Evolutionary conservation across 2,113 vertebrate genomes (phyloP), one percentile per base, ranked within the genome.

Genomic region (Ranitomeya variabilis): DNA sequence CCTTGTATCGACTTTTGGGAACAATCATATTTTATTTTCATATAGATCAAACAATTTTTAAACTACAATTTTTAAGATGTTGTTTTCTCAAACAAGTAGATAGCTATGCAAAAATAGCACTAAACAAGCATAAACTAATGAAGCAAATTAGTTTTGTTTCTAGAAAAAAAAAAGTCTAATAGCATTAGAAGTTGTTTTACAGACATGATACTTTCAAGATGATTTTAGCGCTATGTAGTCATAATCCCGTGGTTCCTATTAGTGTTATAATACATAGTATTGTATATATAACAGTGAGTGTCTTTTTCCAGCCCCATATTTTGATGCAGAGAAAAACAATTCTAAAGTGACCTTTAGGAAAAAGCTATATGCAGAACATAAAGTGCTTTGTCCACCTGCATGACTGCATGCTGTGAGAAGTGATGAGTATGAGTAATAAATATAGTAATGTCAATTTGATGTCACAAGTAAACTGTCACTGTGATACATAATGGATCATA

Each of bases 391-490:
- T 92, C 66, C 21, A 2, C 67, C 54, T 87, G 59, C 86, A 21
- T 86, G 89, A 89, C 69, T 85, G 85, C 31, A 76, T 73, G 57
- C 13, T 55, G 81, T 76, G 91, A 62, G 89, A 90, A 92, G 90
- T 21, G 78, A 87, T 21, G 67, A 87, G 86, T 86, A 87, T 21
- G 67, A 87, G 86, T 84, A 91, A 91, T 91, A 80, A 85, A 85
- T 90, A 93, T 87, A 26, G 86, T 89, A 92, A 91, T 92, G 88
- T 89, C 91, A 91, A 87, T 64, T n/a, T 26, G 81, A 64, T 91
- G 31, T 89, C 10, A 1, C 54, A 81, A 85, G 69, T 90, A 85
- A 90, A 89, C 83, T 55, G 81, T 74, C 51, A 84, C 82, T 87
- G 85, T 89, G 88, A 90, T 87, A 67, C 90, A 79, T 89, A 91